These are phyloP conservation scores for Sitta europaea DNA, from an alignment of 2,113 vertebrate genomes.

Conservation along the genomic window DNA sequence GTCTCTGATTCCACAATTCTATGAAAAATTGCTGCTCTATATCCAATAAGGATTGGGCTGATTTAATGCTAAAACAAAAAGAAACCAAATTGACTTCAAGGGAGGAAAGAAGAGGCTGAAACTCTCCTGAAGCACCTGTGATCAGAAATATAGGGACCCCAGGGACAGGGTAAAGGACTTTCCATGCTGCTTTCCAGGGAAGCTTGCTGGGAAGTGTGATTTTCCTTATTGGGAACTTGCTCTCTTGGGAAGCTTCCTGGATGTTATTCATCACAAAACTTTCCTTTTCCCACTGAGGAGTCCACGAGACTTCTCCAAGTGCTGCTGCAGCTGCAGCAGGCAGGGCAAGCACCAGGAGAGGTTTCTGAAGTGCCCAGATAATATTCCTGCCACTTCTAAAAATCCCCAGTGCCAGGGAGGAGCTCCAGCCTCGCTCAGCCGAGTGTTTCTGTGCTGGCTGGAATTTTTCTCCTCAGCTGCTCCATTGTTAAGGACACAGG, in stretches of 20 bases:
- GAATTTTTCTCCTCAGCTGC: background rate
- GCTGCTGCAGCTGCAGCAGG: background rate
- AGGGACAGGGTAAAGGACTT: background rate
- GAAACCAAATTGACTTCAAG: background rate
- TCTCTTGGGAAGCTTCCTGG: background rate
- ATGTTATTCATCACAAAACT: background rate
- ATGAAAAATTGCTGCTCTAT: background rate
- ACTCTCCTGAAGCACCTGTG: background rate
- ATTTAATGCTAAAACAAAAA: background rate
- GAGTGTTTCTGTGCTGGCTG: background rate
- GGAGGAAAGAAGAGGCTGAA: background rate
- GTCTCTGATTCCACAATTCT: background rate
- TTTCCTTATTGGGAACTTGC: background rate
- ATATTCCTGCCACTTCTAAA: background rate
- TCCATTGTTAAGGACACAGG: background rate
- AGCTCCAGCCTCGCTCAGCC: background rate
- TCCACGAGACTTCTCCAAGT: rapidly evolving
- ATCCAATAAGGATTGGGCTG: background rate
- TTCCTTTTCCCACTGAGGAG: background rate
- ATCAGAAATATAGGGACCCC: background rate
- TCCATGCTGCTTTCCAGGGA: background rate
- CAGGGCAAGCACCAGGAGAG: background rate
- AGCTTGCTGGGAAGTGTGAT: background rate
- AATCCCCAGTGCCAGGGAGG: background rate
- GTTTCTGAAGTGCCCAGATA: background rate